These are phyloP conservation scores for Trichopria drosophilae DNA, from an alignment of 2,888 invertebrate species.

Conservation along the genomic window DNA sequence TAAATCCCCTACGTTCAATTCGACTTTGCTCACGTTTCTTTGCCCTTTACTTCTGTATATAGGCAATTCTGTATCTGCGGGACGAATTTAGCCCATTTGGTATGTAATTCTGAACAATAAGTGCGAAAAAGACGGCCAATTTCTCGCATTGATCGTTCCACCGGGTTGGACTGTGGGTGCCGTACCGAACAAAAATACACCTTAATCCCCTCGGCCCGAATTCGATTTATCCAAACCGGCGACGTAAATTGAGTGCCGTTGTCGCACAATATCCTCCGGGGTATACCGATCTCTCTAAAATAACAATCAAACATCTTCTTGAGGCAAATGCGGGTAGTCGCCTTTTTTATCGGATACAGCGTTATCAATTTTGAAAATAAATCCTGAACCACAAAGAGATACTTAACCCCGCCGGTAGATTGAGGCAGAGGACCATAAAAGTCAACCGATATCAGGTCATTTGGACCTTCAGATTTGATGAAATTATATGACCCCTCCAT, in stretches of 20 bases:
- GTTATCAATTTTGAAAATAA: slow-evolving; percentile 4
- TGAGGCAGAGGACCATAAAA: slow-evolving; percentile 1
- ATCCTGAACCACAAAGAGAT: slow-evolving; percentile 3
- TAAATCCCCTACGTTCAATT: too few species aligned
- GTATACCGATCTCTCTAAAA: background rate
- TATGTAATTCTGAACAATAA: background rate
- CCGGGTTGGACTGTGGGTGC: background rate
- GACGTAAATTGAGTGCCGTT: too few species aligned
- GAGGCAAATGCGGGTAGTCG: too few species aligned
- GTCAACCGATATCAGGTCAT: slow-evolving; percentile 6
- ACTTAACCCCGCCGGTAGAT: background rate
- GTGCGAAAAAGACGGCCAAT: slow-evolving; percentile 3
- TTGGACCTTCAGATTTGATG: slow-evolving; percentile 1
- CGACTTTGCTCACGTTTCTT: too few species aligned
- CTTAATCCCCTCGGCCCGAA: background rate
- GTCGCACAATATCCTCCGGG: background rate
- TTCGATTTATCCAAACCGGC: background rate
- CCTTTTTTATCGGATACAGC: slow-evolving; percentile 4
- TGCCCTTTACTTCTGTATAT: too few species aligned
- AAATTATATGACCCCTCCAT: slow-evolving; percentile 9
- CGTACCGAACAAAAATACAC: background rate
- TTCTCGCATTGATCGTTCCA: too few species aligned
- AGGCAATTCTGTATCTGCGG: background rate
- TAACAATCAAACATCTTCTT: slow-evolving; percentile 1
- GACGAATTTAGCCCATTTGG: background rate